Evolutionary conservation across 2,113 vertebrate species (phyloP).

Genomic region (Saimiri boliviensis): DNA sequence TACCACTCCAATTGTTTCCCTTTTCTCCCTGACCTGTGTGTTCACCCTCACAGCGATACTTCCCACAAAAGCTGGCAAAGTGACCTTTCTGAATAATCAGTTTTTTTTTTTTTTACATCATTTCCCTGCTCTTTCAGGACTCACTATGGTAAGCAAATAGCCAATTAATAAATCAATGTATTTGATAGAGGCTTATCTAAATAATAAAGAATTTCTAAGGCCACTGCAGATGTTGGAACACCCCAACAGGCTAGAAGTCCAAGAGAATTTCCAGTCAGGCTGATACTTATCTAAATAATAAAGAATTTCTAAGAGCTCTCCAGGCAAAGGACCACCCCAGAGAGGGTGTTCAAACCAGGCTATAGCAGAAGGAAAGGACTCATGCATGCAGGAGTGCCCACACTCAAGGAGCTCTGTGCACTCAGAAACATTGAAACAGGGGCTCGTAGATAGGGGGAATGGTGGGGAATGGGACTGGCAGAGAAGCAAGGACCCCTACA

Average conservation of each 20-base stretch:
- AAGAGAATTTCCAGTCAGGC: not conserved
- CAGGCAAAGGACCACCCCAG: not conserved
- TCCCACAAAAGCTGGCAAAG: not conserved
- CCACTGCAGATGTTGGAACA: not conserved
- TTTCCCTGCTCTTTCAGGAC: not conserved
- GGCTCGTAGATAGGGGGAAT: accelerated
- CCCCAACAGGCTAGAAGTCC: not conserved
- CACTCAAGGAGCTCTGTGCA: accelerated
- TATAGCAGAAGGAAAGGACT: not conserved
- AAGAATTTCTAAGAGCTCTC: not conserved
- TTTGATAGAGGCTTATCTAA: not conserved
- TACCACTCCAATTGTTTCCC: accelerated
- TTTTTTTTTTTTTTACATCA: not conserved
- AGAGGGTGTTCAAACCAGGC: not conserved
- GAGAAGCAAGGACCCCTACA: too few species aligned
- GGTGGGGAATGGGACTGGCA: accelerated
- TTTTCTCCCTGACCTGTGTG: not conserved
- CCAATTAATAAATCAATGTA: not conserved
- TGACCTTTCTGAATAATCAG: not conserved
- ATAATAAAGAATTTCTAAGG: too few species aligned
- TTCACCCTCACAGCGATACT: not conserved
- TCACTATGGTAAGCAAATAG: not conserved
- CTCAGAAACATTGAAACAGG: not conserved
- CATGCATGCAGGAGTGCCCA: accelerated
- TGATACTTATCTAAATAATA: not conserved